Evolutionary conservation across 2,113 vertebrate genomes (phyloP).

Genomic region (Bos javanicus): DNA sequence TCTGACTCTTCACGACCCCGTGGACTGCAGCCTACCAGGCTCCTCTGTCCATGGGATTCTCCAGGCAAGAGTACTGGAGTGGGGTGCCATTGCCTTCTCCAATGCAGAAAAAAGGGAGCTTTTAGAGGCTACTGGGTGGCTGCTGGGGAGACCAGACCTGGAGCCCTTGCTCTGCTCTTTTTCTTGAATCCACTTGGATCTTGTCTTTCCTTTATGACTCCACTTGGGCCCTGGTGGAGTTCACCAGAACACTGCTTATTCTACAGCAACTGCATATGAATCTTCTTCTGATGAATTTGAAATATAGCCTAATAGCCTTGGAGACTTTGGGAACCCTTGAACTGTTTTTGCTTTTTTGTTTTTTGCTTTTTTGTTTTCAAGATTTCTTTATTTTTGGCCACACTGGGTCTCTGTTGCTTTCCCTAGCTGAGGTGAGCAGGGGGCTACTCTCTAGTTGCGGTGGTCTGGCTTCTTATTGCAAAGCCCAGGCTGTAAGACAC

Average conservation of each 20-base stretch:
- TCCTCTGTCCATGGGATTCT: no score
- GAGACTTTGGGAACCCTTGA: background rate
- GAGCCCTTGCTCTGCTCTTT: background rate
- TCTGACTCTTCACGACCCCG: no score
- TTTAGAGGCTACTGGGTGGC: background rate
- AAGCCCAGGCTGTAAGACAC: background rate
- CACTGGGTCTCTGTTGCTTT: background rate
- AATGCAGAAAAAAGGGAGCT: background rate
- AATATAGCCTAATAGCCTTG: background rate
- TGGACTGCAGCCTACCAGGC: no score
- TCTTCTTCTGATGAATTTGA: background rate
- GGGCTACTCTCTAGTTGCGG: background rate
- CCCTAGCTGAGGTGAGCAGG: background rate
- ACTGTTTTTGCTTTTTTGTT: background rate
- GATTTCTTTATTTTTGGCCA: background rate
- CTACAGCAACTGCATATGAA: background rate
- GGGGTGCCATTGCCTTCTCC: no score
- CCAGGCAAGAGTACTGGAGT: no score
- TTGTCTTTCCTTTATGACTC: background rate
- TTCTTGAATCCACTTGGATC: background rate
- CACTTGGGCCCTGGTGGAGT: background rate
- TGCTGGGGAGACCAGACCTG: background rate
- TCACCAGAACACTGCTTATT: background rate
- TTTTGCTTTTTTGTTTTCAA: background rate
- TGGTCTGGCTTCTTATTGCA: background rate